Conservation (phyloP, 2,888 invertebrate genomes). For the Hymenopus coronatus region DNA sequence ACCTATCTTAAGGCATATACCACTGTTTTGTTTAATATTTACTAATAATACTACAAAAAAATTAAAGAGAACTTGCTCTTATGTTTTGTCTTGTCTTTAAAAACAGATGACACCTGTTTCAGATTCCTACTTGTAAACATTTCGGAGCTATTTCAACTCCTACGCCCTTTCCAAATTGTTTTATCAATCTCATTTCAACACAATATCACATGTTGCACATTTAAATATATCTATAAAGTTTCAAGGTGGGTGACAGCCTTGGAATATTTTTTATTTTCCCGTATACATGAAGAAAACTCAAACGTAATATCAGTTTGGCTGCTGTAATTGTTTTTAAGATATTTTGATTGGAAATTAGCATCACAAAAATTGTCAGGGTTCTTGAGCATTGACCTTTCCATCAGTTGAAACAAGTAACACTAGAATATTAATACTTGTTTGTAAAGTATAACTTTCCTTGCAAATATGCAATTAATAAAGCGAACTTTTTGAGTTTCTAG, state of each 20-base stretch:
- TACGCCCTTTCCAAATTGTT: neutral
- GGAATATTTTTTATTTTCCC: neutral
- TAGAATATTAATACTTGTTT: no score
- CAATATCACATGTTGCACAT: constrained; percentile 22
- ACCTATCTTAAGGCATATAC: constrained; percentile 26
- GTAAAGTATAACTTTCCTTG: no score
- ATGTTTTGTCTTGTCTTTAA: constrained; percentile 15
- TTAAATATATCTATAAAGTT: neutral
- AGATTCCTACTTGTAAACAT: constrained; percentile 21
- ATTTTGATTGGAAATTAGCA: neutral
- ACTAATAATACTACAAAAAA: constrained; percentile 32
- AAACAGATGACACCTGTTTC: constrained; percentile 19
- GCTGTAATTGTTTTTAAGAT: neutral
- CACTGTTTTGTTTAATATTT: constrained; percentile 27
- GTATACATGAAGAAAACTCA: neutral
- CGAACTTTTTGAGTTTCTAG: no score
- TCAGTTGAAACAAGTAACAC: neutral
- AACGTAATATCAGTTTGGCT: neutral
- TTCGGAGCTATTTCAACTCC: constrained; percentile 19
- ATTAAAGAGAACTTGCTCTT: constrained; percentile 25
- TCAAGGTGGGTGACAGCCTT: neutral
- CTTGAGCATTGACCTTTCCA: neutral
- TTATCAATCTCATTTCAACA: neutral
- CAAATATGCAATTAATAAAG: no score
- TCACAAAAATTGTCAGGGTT: neutral